Conservation (phyloP, 2,888 invertebrate genomes). For the Drosophila barbarae region DNA sequence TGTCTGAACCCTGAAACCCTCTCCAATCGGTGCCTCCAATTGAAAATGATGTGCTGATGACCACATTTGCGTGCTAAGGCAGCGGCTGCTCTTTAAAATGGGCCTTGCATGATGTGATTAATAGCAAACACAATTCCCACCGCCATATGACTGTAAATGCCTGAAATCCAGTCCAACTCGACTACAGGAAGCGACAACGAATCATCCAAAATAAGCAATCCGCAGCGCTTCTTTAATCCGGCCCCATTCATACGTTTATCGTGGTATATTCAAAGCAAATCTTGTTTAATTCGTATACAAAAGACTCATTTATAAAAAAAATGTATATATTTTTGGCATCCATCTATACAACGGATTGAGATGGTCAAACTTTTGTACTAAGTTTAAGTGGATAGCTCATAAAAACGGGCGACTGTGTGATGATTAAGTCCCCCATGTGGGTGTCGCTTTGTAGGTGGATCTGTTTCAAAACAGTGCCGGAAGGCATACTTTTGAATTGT, state of each 20-base stretch:
- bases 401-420: conserved; percentile 1
- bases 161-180: conserved; percentile 39
- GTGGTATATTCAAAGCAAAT: conserved; percentile 60
- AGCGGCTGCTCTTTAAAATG: conserved; percentile 27
- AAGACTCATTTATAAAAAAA: conserved; percentile 51
- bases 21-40: conserved; percentile 62
- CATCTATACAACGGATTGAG: conserved; percentile 57
- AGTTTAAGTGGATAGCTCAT: conserved; percentile 47
- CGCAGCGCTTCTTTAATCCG: conserved; percentile 53
- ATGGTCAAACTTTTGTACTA: conserved; percentile 54
- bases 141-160: conserved; percentile 23
- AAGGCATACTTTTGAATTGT: not conserved
- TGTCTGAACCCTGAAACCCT: conserved; percentile 49
- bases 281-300: conserved; percentile 66
- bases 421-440: conserved; percentile 1
- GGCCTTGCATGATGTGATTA: conserved; percentile 36
- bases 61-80: conserved; percentile 36
- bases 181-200: conserved; percentile 60
- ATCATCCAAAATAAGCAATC: conserved; percentile 55
- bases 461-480: conserved; percentile 10
- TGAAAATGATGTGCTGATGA: conserved; percentile 44
- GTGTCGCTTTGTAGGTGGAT: conserved; percentile 7
- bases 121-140: conserved; percentile 16
- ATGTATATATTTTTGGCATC: conserved; percentile 50
- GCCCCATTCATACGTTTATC: conserved; percentile 48